These are phyloP conservation scores for Clarias macrocephalus DNA, from an alignment of 2,113 vertebrate species.

Conservation along the genomic window DNA sequence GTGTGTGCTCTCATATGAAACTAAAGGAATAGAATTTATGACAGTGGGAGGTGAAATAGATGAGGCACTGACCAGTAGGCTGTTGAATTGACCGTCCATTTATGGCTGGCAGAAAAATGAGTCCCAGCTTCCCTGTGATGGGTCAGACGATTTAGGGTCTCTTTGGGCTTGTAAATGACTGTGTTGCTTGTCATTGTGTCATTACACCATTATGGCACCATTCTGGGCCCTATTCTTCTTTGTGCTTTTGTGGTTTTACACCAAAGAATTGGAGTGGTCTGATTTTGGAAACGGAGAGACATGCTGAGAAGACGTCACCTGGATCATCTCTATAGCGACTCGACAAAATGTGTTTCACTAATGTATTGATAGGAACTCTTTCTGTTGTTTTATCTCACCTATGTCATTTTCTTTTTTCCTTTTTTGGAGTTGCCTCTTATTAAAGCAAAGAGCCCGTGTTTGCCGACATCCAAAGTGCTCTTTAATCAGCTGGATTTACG, in stretches of 20 bases:
- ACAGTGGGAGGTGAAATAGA: constrained; percentile 61
- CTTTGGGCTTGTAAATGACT: constrained; percentile 67
- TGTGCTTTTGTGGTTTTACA: constrained; percentile 37
- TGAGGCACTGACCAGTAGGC: constrained; percentile 67
- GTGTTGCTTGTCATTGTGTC: constrained; percentile 56
- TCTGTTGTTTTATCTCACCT: constrained; percentile 4
- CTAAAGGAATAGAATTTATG: constrained; percentile 62
- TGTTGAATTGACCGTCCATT: constrained; percentile 65
- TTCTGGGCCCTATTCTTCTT: constrained; percentile 38
- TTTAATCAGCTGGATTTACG: constrained; percentile 54
- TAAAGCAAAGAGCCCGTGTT: constrained; percentile 36
- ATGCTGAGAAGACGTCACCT: not conserved
- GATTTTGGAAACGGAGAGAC: constrained; percentile 1
- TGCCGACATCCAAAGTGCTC: constrained; percentile 45
- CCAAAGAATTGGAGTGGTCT: constrained; percentile 37
- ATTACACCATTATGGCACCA: constrained; percentile 63
- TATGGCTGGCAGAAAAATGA: constrained; percentile 64
- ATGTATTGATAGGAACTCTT: constrained; percentile 15
- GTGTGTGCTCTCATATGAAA: constrained; percentile 31
- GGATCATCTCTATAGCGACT: not conserved
- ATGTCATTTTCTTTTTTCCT: constrained; percentile 20
- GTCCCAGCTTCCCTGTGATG: constrained; percentile 62
- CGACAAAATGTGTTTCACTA: not conserved
- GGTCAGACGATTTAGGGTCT: constrained; percentile 70
- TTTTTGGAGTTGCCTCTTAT: constrained; percentile 30